Percentiles rank a stretch among this genome's conserved stretches.
Evolutionary conservation across 2,797 vertebrate genomes (phyloP).

Genomic region (Rhincodon typus): DNA sequence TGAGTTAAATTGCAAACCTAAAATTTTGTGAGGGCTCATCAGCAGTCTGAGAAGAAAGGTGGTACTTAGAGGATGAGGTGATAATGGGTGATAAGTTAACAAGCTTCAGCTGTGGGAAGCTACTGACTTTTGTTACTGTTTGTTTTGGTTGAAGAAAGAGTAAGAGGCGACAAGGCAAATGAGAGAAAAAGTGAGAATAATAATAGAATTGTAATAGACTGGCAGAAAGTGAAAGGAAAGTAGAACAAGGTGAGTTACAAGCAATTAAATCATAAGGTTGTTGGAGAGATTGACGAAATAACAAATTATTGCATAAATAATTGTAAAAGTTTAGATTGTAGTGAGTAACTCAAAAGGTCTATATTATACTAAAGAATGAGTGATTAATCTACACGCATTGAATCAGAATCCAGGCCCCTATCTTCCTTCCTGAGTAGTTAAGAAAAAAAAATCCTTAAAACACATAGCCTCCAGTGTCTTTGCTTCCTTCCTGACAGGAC

Average conservation of each 20-base stretch:
- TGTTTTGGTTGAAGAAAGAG: constrained; percentile 33
- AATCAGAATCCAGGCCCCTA: constrained; percentile 72
- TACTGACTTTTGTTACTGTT: constrained; percentile 33
- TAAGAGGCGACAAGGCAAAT: constrained; percentile 15
- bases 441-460: constrained; percentile 74
- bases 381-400: constrained; percentile 63
- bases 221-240: constrained; percentile 27
- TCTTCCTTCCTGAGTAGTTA: constrained; percentile 77
- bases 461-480: no score
- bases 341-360: not conserved
- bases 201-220: not conserved
- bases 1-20: constrained; percentile 25
- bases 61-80: constrained; percentile 31
- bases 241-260: not conserved
- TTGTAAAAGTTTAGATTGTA: not conserved
- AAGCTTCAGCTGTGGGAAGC: constrained; percentile 36
- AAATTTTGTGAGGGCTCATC: constrained; percentile 24
- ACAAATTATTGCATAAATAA: not conserved
- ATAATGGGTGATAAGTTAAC: constrained; percentile 37
- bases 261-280: not conserved
- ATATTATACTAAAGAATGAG: constrained; percentile 55
- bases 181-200: constrained; percentile 6
- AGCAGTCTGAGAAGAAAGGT: constrained; percentile 34
- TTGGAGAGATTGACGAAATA: not conserved
- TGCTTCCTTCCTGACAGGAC: constrained; percentile 75